These are phyloP conservation scores for Sciaenops ocellatus DNA, from an alignment of 2,797 vertebrate genomes.

Conservation along the genomic window DNA sequence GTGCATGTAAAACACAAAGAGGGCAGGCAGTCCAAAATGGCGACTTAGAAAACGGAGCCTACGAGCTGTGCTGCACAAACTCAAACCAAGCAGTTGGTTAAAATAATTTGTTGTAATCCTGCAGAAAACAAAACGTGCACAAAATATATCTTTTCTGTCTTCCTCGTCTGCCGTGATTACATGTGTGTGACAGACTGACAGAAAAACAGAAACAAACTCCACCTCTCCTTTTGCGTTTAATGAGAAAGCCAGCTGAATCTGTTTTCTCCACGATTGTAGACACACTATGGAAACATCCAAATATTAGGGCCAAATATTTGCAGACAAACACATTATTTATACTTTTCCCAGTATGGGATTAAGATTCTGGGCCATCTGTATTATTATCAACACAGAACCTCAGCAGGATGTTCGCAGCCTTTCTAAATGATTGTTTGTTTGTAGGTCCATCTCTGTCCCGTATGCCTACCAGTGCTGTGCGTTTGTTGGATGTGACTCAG, in stretches of 20 bases:
- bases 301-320: constrained; percentile 49
- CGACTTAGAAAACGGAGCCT: constrained; percentile 2
- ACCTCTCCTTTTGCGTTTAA: constrained; percentile 15
- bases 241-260: constrained; percentile 38
- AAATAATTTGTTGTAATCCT: not conserved
- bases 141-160: not conserved
- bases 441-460: constrained; percentile 95
- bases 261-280: constrained; percentile 32
- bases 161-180: not conserved
- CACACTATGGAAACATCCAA: constrained; percentile 48
- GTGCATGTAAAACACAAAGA: not conserved
- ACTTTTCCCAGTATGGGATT: constrained; percentile 25
- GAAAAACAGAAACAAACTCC: constrained; percentile 11
- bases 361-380: constrained; percentile 18
- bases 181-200: not conserved
- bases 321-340: constrained; percentile 38
- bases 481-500: constrained; percentile 92
- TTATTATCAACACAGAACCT: constrained; percentile 13
- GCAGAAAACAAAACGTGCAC: not conserved
- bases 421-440: constrained; percentile 52
- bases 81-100: not conserved
- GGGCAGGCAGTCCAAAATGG: not conserved
- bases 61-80: not conserved
- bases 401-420: constrained; percentile 10
- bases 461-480: constrained; percentile 99